Percentiles rank a stretch among this genome's conserved stretches.
phyloP scores from a whole-genome alignment of 2,888 invertebrate species.

The Drosophila peninsularis region DNA sequence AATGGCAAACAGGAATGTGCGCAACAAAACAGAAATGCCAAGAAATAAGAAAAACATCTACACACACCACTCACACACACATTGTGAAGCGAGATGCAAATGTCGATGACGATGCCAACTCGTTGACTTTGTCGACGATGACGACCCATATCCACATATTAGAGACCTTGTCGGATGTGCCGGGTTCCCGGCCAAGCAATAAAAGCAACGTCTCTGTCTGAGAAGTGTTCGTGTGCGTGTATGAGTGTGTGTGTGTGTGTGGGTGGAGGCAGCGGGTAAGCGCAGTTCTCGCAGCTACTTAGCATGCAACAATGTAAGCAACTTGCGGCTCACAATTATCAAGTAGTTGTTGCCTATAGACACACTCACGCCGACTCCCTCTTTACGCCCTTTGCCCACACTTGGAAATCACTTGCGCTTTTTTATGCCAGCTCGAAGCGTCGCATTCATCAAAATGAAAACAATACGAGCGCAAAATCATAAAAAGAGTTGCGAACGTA shows the following conservation, averaged over 20 bases:
- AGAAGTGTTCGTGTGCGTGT: not conserved
- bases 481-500: constrained; percentile 35
- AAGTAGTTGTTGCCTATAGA: constrained; percentile 47
- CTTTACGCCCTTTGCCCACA: constrained; percentile 1
- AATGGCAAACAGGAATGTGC: constrained; percentile 52
- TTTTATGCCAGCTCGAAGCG: constrained; percentile 43
- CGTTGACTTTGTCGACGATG: constrained; percentile 54
- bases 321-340: constrained; percentile 56
- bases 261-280: not conserved
- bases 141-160: constrained; percentile 67
- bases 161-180: constrained; percentile 37
- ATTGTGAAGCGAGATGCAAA: constrained; percentile 47
- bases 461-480: constrained; percentile 56
- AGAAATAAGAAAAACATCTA: constrained; percentile 57
- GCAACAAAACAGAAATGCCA: constrained; percentile 63
- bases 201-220: constrained; percentile 39
- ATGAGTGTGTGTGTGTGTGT: not conserved
- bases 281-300: constrained; percentile 46
- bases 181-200: constrained; percentile 43
- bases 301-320: constrained; percentile 59
- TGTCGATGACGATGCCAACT: constrained; percentile 56
- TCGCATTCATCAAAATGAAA: constrained; percentile 59
- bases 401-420: constrained; percentile 65
- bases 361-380: not conserved
- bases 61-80: constrained; percentile 13